Evolutionary conservation across 2,113 vertebrate genomes (phyloP).

Genomic region (Saguinus imperator): DNA sequence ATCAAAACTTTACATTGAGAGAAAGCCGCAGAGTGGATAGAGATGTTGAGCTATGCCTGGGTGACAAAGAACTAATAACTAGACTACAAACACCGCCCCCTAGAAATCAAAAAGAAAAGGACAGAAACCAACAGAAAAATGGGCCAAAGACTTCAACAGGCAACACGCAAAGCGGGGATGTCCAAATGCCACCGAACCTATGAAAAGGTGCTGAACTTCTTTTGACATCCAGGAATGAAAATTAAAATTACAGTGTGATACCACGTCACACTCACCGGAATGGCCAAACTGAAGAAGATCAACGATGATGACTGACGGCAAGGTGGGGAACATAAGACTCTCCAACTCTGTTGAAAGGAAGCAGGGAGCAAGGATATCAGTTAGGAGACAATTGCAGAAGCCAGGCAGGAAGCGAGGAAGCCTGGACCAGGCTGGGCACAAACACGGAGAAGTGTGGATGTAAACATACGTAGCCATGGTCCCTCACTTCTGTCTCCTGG

Average conservation of each 20-base stretch:
- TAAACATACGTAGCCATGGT: neutral
- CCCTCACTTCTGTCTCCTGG: neutral
- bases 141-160: neutral
- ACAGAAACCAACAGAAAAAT: neutral
- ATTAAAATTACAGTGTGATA: neutral
- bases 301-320: neutral
- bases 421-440: neutral
- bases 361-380: neutral
- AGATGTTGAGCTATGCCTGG: neutral
- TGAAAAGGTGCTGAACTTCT: neutral
- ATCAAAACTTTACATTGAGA: neutral
- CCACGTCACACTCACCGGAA: neutral
- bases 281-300: neutral
- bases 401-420: neutral
- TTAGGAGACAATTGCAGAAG: neutral
- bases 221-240: neutral
- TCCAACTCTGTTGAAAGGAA: neutral
- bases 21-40: neutral
- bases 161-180: neutral
- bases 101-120: neutral
- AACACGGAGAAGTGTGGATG: neutral
- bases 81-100: neutral
- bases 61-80: neutral
- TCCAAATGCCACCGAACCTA: neutral
- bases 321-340: neutral